Conservation (phyloP, 1,140 invertebrate genomes). For the Panagrolaimus sp. region DNA sequence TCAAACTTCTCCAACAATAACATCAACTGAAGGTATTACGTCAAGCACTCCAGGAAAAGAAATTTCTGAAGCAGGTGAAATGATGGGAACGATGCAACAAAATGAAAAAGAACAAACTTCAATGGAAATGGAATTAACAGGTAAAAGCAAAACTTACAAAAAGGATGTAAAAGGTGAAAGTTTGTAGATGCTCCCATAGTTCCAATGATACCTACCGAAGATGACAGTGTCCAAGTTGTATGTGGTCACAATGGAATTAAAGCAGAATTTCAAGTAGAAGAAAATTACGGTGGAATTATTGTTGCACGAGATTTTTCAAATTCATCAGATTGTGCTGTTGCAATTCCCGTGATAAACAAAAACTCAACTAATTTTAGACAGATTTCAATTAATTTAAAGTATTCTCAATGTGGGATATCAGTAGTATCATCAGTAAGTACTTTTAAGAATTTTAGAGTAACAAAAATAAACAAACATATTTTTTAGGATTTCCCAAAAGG, state of each 20-base stretch:
- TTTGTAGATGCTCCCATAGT: not conserved
- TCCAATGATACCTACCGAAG: conserved; percentile 8
- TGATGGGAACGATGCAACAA: not conserved
- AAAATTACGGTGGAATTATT: conserved; percentile 29
- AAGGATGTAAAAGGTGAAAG: not conserved
- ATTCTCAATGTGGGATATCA: conserved; percentile 22
- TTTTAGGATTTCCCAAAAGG: conserved; percentile 20
- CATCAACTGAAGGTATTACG: not conserved
- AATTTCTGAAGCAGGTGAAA: not conserved
- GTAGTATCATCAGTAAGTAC: conserved; percentile 29
- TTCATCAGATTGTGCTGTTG: conserved; percentile 20
- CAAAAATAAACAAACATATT: not conserved
- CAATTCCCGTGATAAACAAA: conserved; percentile 19
- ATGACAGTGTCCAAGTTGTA: not conserved
- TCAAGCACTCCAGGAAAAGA: not conserved
- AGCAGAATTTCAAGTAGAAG: conserved; percentile 12
- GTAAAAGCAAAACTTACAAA: not conserved
- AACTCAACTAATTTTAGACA: conserved; percentile 15
- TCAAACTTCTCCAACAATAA: not conserved
- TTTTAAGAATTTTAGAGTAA: conserved; percentile 11
- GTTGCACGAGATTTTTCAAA: conserved; percentile 39
- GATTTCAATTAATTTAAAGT: conserved; percentile 18
- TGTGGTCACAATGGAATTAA: not conserved
- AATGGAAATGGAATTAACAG: not conserved
- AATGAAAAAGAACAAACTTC: not conserved